These are phyloP conservation scores for Chlamydotis undulata DNA, from an alignment of 2,113 vertebrate genomes.

Conservation along the genomic window DNA sequence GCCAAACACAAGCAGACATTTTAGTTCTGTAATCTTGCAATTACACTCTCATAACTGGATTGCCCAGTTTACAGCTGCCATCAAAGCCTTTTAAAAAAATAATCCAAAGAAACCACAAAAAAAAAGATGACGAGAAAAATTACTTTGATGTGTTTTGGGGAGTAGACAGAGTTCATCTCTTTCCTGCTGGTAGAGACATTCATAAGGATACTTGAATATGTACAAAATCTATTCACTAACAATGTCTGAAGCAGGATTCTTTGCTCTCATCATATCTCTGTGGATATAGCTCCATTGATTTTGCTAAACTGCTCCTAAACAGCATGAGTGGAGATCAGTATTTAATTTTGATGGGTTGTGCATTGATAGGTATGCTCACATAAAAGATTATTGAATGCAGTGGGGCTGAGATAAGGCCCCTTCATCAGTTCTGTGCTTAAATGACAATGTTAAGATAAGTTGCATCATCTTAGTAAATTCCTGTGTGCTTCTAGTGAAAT, in stretches of 20 bases:
- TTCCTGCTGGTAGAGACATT: not conserved
- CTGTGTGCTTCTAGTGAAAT: not conserved
- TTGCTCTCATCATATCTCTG: rapidly evolving
- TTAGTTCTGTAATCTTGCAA: not conserved
- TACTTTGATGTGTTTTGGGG: not conserved
- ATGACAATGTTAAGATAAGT: not conserved
- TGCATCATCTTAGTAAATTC: not conserved
- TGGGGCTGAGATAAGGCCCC: not conserved
- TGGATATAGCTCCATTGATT: not conserved
- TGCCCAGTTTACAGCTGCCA: not conserved
- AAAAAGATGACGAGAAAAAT: not conserved
- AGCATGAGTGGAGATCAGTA: not conserved
- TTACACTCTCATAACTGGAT: not conserved
- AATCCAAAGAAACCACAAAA: not conserved
- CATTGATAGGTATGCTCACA: not conserved
- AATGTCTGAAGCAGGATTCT: not conserved
- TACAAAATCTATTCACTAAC: not conserved
- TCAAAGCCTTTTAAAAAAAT: not conserved
- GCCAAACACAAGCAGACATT: not conserved
- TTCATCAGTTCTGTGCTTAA: not conserved
- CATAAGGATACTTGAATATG: not conserved
- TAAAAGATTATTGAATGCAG: not conserved
- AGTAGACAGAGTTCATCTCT: not conserved
- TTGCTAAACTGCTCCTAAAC: not conserved
- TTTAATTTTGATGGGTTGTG: not conserved